A percentile compares a stretch with the other conserved stretches of the same genome.
Evolutionary conservation across 2,113 vertebrate genomes (phyloP).

Genomic region (Atractosteus spatula): DNA sequence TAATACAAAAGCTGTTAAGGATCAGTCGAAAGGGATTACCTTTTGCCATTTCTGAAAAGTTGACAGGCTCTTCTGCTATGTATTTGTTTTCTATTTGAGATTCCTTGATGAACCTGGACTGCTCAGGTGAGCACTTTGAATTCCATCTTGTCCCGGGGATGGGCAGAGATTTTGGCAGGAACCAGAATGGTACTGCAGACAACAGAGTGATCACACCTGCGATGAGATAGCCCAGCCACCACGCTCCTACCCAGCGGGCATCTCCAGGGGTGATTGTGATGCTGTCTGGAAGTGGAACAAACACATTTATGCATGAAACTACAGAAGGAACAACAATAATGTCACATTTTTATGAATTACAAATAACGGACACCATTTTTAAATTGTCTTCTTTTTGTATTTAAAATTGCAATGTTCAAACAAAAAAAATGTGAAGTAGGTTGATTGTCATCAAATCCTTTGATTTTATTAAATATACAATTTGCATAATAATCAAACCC

Average conservation of each 20-base stretch:
- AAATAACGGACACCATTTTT: too few relatives aligned
- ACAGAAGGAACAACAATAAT: neutral
- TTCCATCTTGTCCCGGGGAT: slow-evolving; percentile 56
- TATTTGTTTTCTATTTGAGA: slow-evolving; percentile 55
- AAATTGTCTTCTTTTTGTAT: too few relatives aligned
- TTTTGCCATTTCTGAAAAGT: slow-evolving; percentile 77
- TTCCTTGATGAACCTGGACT: slow-evolving; percentile 74
- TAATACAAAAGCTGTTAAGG: too few relatives aligned
- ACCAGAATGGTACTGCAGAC: slow-evolving; percentile 87
- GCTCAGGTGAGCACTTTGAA: slow-evolving; percentile 66
- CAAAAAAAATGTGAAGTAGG: too few relatives aligned
- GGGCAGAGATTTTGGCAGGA: slow-evolving; percentile 79
- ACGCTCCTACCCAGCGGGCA: slow-evolving; percentile 88
- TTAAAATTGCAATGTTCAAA: too few relatives aligned
- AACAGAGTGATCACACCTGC: slow-evolving; percentile 75
- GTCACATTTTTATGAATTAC: too few relatives aligned
- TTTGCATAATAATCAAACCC: too few relatives aligned
- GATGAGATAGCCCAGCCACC: slow-evolving; percentile 95
- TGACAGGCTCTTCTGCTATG: slow-evolving; percentile 55
- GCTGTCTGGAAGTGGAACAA: slow-evolving; percentile 57
- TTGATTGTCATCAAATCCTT: too few relatives aligned
- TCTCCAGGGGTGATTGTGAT: slow-evolving; percentile 78
- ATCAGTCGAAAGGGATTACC: slow-evolving; percentile 46
- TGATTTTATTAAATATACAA: too few relatives aligned
- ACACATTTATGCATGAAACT: neutral